A percentile compares a stretch with the other conserved stretches of the same genome.
These are phyloP conservation scores for Drosophila parthenogenetica DNA, from an alignment of 2,888 invertebrate genomes.

Conservation along the genomic window DNA sequence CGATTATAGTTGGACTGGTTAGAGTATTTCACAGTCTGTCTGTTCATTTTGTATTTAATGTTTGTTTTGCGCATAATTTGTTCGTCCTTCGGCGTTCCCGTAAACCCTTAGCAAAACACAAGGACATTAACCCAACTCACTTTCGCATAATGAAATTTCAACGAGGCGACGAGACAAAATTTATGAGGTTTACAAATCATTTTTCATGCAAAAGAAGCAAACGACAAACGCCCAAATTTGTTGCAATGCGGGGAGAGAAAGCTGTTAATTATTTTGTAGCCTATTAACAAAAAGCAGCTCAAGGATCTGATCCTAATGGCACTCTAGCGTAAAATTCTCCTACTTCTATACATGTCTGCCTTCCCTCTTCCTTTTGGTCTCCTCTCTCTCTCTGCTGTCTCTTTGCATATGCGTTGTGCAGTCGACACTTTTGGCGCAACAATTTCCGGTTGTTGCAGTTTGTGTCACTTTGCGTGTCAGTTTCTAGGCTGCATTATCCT, in stretches of 20 bases:
- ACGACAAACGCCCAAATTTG: slow-evolving; percentile 34
- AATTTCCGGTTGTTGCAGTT: slow-evolving; percentile 63
- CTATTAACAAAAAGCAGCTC: slow-evolving; percentile 61
- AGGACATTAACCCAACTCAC: slow-evolving; percentile 75
- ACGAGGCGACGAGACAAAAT: slow-evolving; percentile 57
- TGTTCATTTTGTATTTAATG: slow-evolving; percentile 18
- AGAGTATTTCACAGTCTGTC: slow-evolving; percentile 34
- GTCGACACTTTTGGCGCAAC: slow-evolving; percentile 70
- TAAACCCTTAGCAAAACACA: slow-evolving; percentile 2
- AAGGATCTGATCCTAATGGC: slow-evolving; percentile 39
- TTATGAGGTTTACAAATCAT: slow-evolving; percentile 72
- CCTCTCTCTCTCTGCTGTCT: background rate
- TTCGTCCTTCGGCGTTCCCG: background rate
- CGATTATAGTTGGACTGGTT: background rate
- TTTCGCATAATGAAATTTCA: slow-evolving; percentile 76
- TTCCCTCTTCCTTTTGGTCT: background rate
- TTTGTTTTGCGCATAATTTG: slow-evolving; percentile 63
- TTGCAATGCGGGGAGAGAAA: slow-evolving; percentile 52
- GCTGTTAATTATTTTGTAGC: slow-evolving; percentile 73
- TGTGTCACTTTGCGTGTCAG: slow-evolving; percentile 42
- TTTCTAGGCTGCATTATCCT: slow-evolving; percentile 31
- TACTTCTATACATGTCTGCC: background rate
- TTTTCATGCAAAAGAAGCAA: slow-evolving; percentile 43
- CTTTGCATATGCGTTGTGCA: slow-evolving; percentile 41
- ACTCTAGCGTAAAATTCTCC: background rate